Percentiles rank a stretch among this genome's conserved stretches.
phyloP scores from a whole-genome alignment of 2,797 vertebrate species.

The Anguilla pacifica region DNA sequence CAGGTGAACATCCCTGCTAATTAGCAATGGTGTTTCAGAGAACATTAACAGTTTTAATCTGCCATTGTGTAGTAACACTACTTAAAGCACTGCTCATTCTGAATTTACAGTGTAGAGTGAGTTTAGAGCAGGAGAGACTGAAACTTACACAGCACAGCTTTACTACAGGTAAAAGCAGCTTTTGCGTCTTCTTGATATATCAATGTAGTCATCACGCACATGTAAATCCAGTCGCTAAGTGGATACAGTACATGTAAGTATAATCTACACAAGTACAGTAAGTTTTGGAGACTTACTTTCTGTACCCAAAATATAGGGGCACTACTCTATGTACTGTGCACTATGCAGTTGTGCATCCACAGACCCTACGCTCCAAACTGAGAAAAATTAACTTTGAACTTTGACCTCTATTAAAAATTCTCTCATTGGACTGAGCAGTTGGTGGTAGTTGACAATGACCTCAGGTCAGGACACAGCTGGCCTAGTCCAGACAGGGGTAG shows the following conservation, averaged over 20 bases:
- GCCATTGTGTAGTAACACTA: not conserved
- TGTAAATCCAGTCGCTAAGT: not conserved
- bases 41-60: constrained; percentile 5
- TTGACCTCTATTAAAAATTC: not conserved
- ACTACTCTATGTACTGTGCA: too few relatives aligned
- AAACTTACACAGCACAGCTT: not conserved
- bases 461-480: too few relatives aligned
- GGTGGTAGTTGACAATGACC: too few relatives aligned
- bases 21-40: constrained; percentile 16
- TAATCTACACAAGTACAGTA: not conserved
- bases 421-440: not conserved
- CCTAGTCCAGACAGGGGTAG: too few relatives aligned
- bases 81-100: not conserved
- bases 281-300: too few relatives aligned
- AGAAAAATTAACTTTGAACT: not conserved
- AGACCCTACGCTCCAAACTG: not conserved
- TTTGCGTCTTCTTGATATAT: not conserved
- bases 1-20: constrained; percentile 24
- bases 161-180: not conserved
- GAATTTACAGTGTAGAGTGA: not conserved
- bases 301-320: too few relatives aligned
- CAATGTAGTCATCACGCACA: not conserved
- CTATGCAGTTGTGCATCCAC: too few relatives aligned
- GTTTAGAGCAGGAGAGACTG: not conserved
- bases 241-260: not conserved